phyloP scores from a whole-genome alignment of 1,140 invertebrate species.

The Meteorus sp. region DNA sequence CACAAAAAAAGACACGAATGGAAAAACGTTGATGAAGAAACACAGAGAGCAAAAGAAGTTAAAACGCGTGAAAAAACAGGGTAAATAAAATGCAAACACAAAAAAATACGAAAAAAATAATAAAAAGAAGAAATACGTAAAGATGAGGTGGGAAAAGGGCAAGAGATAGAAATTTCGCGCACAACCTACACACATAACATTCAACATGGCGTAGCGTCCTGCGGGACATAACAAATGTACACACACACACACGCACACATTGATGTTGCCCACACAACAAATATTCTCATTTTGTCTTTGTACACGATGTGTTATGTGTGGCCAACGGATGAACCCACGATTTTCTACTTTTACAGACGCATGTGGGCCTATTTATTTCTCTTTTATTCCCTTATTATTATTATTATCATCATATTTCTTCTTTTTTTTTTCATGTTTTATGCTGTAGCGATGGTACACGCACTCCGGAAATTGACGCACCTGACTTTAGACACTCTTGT shows the following conservation, averaged over 20 bases:
- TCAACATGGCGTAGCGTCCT: constrained; percentile 6
- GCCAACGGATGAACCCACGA: constrained; percentile 4
- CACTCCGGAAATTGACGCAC: constrained; percentile 2
- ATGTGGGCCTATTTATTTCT: constrained; percentile 19
- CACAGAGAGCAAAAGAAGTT: no score
- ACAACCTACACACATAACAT: constrained; percentile 17
- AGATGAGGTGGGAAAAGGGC: not conserved
- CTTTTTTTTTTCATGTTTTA: not conserved
- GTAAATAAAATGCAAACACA: no score
- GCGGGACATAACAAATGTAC: no score
- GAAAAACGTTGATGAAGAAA: no score
- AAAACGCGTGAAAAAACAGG: no score
- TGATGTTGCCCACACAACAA: no score
- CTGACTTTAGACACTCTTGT: not conserved
- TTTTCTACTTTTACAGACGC: constrained; percentile 21
- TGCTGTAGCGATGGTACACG: not conserved
- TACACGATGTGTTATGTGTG: no score
- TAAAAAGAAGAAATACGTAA: not conserved
- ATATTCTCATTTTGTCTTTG: not conserved
- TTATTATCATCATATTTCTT: not conserved
- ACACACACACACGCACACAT: no score
- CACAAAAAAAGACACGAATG: no score
- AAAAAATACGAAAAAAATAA: not conserved
- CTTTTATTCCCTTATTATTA: not conserved
- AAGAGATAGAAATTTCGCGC: constrained; percentile 4